These are phyloP conservation scores for Muscicapa striata DNA, from an alignment of 2,797 vertebrate genomes.

Conservation along the genomic window DNA sequence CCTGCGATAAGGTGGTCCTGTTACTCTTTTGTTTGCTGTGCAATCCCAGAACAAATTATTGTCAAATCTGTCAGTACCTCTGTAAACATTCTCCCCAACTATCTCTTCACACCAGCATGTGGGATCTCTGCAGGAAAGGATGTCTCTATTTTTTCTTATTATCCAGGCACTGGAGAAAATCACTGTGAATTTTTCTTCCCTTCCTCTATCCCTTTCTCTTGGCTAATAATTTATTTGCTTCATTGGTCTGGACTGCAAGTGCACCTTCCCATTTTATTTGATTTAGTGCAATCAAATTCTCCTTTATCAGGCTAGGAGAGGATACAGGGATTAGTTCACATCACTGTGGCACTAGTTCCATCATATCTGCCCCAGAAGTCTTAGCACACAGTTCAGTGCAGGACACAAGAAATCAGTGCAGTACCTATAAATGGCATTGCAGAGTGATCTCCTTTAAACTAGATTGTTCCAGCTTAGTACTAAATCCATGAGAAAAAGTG, in stretches of 20 bases:
- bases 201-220: not conserved
- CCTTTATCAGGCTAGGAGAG: not conserved
- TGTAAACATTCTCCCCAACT: not conserved
- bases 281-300: not conserved
- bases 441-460: not conserved
- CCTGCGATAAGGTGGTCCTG: not conserved
- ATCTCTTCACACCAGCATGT: not conserved
- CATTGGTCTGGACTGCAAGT: not conserved
- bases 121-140: not conserved
- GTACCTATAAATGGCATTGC: not conserved
- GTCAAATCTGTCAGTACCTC: not conserved
- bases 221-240: not conserved
- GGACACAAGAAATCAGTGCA: not conserved
- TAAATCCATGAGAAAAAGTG: not conserved
- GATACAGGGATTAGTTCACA: not conserved
- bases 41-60: not conserved
- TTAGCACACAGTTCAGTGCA: not conserved
- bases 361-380: not conserved
- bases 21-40: not conserved
- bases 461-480: not conserved
- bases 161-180: not conserved
- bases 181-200: not conserved
- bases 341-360: not conserved
- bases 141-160: not conserved
- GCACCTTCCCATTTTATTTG: not conserved